phyloP scores from a whole-genome alignment of 2,113 vertebrate species.

The Myiagra hebetior region DNA sequence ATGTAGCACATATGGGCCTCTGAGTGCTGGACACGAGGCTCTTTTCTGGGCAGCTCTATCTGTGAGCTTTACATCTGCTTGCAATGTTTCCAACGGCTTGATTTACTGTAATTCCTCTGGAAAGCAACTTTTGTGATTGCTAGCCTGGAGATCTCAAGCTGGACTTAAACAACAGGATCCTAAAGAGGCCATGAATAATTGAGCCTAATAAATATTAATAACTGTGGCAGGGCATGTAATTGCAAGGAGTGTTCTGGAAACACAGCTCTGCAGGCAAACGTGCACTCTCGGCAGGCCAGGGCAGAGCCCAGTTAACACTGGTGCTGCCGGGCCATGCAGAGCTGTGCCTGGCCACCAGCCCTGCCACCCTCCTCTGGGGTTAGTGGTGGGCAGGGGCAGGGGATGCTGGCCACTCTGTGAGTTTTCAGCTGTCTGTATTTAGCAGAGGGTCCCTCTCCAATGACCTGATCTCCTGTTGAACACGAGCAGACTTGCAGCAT shows the following conservation, averaged over 20 bases:
- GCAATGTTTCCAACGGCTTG: neutral
- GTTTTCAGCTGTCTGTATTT: neutral
- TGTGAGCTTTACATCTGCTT: neutral
- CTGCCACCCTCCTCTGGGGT: neutral
- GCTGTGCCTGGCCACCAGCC: neutral
- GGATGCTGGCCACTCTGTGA: neutral
- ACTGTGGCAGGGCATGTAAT: conserved; percentile 55
- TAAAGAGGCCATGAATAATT: conserved; percentile 66
- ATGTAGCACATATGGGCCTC: neutral
- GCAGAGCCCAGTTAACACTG: conserved; percentile 7
- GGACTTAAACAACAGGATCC: conserved; percentile 64
- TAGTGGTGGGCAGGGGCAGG: neutral
- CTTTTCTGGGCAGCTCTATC: neutral
- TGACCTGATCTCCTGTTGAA: neutral
- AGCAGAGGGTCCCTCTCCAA: neutral
- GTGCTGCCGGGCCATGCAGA: neutral
- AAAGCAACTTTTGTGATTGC: conserved; percentile 58
- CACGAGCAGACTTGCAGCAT: neutral
- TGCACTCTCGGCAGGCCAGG: fast-evolving
- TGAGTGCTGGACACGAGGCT: neutral
- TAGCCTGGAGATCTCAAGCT: conserved; percentile 48
- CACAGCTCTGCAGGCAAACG: neutral
- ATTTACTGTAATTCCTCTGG: conserved; percentile 54
- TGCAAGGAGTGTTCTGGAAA: conserved; percentile 57
- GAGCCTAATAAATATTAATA: conserved; percentile 66